Evolutionary conservation across 1,140 invertebrate species (phyloP), one percentile per base, ranked within the genome.

Genomic region (Amphibalanus amphitrite): DNA sequence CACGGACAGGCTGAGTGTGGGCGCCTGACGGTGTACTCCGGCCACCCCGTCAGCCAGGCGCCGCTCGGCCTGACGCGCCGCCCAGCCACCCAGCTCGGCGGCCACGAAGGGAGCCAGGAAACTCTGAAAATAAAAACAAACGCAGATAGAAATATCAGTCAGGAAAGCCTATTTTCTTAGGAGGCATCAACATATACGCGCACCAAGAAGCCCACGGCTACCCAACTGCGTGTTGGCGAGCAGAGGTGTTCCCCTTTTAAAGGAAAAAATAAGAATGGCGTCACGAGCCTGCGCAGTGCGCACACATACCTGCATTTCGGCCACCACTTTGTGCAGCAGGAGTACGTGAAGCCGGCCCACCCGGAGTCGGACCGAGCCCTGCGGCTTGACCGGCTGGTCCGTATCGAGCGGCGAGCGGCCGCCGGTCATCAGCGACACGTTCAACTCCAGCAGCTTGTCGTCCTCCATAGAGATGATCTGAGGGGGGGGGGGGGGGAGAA

Each of bases 321-420:
- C 84, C 71, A 91, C 80, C 73, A 90, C 83, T 74, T 88, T 88
- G 72, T 86, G 87, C 67, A 91, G 80, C 64, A 89, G 80, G 17
- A 90, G 87, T 29, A 87, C 81, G 74, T 90, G 87, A 67, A 91
- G 80, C 76, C 87, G 80, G 20, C 90, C 90, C 38, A 91, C 76
- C 68, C 86, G 85, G 6, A 92, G 75, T 38, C 86, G 85, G 23
- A 92, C 80, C 76, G 84, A 87, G 29, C 88, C 88, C 79, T 89
- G 86, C 0, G 85, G 84, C 76, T 85, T 84, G 1, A 74, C 69
- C 23, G 74, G 72, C 23, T 73, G 10, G 20, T 13, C 28, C 20
- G 29, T 0, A 10, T 70, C 47, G 29, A 59, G 23, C 26, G 69
- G 30, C 26, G 29, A 67, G 28, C 59, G 38, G 28, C 40, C 69